A percentile compares a stretch with the other conserved stretches of the same genome.
phyloP scores from a whole-genome alignment of 2,113 vertebrate species.

The Holacanthus passer region DNA sequence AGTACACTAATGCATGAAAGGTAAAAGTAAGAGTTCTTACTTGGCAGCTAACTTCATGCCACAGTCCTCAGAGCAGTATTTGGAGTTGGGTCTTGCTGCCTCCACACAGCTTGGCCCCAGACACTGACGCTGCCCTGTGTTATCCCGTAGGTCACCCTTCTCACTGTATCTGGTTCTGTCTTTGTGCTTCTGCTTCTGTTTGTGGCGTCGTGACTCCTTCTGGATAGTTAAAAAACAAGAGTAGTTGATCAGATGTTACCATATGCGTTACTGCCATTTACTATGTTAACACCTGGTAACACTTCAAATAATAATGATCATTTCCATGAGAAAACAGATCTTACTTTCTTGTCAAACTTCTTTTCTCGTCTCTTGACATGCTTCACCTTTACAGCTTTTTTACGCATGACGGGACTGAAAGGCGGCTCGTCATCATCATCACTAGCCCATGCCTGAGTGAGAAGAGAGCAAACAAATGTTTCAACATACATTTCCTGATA shows the following conservation, averaged over 20 bases:
- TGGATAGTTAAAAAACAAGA: constrained; percentile 42
- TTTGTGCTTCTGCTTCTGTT: constrained; percentile 93
- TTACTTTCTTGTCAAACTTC: constrained; percentile 93
- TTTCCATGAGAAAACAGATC: neutral
- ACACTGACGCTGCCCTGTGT: constrained; percentile 87
- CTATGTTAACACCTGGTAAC: neutral
- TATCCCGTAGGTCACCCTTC: constrained; percentile 85
- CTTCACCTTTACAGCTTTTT: constrained; percentile 94
- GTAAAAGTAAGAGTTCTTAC: constrained; percentile 77
- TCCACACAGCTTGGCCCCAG: constrained; percentile 91
- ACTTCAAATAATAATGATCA: neutral
- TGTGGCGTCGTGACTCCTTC: constrained; percentile 94
- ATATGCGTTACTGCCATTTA: neutral
- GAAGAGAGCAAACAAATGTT: neutral
- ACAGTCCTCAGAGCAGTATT: constrained; percentile 96
- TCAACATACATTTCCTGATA: neutral
- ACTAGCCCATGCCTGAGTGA: constrained; percentile 88
- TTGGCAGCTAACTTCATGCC: constrained; percentile 96
- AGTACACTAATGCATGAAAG: neutral
- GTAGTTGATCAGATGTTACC: neutral
- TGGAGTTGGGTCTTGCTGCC: constrained; percentile 86
- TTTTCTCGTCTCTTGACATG: constrained; percentile 95
- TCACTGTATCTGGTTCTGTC: constrained; percentile 89
- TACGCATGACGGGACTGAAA: constrained; percentile 89
- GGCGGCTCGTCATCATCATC: constrained; percentile 89